Conservation (phyloP, 2,888 invertebrate species). For the Belgica antarctica region DNA sequence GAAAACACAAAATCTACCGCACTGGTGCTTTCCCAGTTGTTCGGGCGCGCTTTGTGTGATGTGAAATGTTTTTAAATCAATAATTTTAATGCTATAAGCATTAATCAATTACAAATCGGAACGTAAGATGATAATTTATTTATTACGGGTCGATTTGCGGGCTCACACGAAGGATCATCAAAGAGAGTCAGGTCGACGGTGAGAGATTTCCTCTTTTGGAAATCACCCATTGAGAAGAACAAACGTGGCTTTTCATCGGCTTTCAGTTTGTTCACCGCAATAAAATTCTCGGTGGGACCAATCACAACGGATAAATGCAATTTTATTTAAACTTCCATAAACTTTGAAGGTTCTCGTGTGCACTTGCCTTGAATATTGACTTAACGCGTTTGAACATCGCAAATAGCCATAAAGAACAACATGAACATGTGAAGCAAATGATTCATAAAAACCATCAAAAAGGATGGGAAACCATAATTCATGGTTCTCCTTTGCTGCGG, state of each 20-base stretch:
- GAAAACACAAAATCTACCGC: background rate
- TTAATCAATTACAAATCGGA: conserved; percentile 35
- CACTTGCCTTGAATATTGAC: conserved; percentile 16
- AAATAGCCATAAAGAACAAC: background rate
- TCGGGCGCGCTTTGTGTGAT: background rate
- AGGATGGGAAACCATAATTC: conserved; percentile 1
- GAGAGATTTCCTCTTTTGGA: conserved; percentile 10
- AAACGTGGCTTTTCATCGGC: background rate
- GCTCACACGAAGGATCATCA: conserved; percentile 10
- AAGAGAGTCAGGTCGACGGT: too few relatives aligned
- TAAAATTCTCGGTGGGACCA: too few relatives aligned
- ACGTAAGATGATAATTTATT: conserved; percentile 34
- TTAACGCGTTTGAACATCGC: background rate
- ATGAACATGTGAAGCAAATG: background rate
- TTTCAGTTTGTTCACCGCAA: too few relatives aligned
- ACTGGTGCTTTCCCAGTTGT: background rate
- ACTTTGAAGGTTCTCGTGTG: background rate
- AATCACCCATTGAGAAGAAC: too few relatives aligned
- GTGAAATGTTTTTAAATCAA: background rate
- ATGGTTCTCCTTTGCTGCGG: background rate
- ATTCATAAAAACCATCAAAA: background rate
- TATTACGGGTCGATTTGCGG: background rate
- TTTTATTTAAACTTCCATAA: background rate
- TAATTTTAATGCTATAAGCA: conserved; percentile 26
- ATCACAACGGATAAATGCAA: background rate